Evolutionary conservation across 1,140 invertebrate species (phyloP).

Genomic region (Lordiphosa collinella): DNA sequence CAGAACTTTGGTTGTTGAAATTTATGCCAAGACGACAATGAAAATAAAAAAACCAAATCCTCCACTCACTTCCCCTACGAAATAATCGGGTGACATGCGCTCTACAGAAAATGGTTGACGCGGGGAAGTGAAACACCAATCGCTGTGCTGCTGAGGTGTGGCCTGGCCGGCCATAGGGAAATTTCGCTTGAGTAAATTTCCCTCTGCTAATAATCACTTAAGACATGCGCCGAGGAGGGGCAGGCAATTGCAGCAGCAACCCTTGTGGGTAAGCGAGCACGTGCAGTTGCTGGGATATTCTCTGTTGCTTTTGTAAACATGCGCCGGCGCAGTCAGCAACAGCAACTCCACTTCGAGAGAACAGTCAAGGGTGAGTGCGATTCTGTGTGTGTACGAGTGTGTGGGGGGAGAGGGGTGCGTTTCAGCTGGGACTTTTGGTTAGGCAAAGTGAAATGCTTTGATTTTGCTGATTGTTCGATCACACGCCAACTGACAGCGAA

Average conservation of each 20-base stretch:
- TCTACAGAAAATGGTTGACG: slow-evolving; percentile 61
- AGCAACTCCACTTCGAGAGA: background rate
- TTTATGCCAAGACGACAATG: slow-evolving; percentile 63
- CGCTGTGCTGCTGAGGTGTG: slow-evolving; percentile 55
- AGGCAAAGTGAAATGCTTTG: slow-evolving; percentile 78
- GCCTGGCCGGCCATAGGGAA: slow-evolving; percentile 47
- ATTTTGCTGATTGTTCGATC: slow-evolving; percentile 74
- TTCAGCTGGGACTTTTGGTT: slow-evolving; percentile 56
- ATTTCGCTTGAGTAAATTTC: slow-evolving; percentile 68
- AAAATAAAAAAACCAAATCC: slow-evolving; percentile 13
- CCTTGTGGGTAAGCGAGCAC: slow-evolving; percentile 54
- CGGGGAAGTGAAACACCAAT: slow-evolving; percentile 63
- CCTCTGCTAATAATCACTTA: slow-evolving; percentile 71
- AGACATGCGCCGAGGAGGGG: slow-evolving; percentile 57
- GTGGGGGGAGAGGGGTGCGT: slow-evolving; percentile 50
- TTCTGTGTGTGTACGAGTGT: background rate
- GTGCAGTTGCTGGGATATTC: slow-evolving; percentile 28
- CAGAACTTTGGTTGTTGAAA: slow-evolving; percentile 35
- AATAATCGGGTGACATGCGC: slow-evolving; percentile 36
- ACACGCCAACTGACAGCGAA: slow-evolving; percentile 78
- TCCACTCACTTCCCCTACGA: slow-evolving; percentile 43
- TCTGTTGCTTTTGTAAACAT: slow-evolving; percentile 75
- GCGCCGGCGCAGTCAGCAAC: slow-evolving; percentile 48
- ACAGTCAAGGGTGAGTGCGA: slow-evolving; percentile 18
- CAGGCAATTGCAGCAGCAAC: slow-evolving; percentile 41